phyloP scores from a whole-genome alignment of 1,140 invertebrate genomes.

The Pogonus chalceus region DNA sequence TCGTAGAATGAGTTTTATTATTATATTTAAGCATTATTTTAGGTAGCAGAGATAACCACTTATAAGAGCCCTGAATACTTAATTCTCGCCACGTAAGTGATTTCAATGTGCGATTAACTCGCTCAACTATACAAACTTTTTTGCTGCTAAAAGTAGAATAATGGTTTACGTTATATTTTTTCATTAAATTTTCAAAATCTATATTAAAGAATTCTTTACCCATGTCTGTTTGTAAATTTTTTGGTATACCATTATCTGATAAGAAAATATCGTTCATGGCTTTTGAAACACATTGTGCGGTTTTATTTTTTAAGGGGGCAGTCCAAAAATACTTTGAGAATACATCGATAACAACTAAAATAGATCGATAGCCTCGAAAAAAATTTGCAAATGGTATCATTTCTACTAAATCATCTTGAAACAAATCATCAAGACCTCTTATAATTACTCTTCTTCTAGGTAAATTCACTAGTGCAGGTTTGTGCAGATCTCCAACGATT shows the following conservation, averaged over 20 bases:
- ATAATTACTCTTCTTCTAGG: constrained; percentile 25
- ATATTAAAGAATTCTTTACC: constrained; percentile 29
- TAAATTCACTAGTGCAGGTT: constrained; percentile 27
- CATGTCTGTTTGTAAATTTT: constrained; percentile 26
- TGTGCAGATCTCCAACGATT: constrained; percentile 27
- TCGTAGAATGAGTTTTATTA: constrained; percentile 29
- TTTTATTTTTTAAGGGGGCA: constrained; percentile 37
- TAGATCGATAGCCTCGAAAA: constrained; percentile 35
- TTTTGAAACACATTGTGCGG: constrained; percentile 20
- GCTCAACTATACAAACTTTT: constrained; percentile 35
- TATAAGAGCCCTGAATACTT: constrained; percentile 25
- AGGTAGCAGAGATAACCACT: constrained; percentile 27
- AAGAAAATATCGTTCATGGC: constrained; percentile 20
- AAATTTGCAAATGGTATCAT: constrained; percentile 26
- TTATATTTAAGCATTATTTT: constrained; percentile 33
- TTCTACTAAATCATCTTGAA: constrained; percentile 34
- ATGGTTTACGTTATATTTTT: constrained; percentile 28
- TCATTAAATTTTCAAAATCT: constrained; percentile 24
- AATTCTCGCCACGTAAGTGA: constrained; percentile 30
- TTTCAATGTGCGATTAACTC: constrained; percentile 35
- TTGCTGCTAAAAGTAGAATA: constrained; percentile 29
- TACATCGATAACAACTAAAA: constrained; percentile 37
- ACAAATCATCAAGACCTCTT: constrained; percentile 31
- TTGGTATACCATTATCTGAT: constrained; percentile 9
- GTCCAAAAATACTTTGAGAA: constrained; percentile 38